phyloP scores from a whole-genome alignment of 2,113 vertebrate genomes.

The Lethenteron reissneri region DNA sequence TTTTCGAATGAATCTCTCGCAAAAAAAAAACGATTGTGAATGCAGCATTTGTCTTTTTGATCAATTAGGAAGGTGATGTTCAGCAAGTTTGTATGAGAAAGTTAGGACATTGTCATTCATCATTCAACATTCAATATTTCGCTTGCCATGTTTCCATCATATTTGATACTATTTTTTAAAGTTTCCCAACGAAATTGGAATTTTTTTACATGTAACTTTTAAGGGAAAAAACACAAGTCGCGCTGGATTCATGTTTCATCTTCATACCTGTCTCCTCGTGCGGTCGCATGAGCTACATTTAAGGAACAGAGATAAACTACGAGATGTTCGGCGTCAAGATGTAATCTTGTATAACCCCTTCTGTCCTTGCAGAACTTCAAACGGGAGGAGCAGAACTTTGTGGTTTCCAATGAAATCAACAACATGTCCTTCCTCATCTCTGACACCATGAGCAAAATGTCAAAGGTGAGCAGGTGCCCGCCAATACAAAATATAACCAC shows the following conservation, averaged over 20 bases:
- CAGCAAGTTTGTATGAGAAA: no score
- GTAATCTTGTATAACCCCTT: no score
- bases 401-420: slow-evolving; percentile 95
- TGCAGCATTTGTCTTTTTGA: no score
- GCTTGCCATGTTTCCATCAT: slow-evolving; percentile 4
- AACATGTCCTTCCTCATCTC: slow-evolving; percentile 95
- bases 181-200: slow-evolving; percentile 3
- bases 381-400: slow-evolving; percentile 88
- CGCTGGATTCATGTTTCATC: background rate
- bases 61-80: no score
- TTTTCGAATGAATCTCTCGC: no score
- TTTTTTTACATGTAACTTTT: background rate
- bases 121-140: background rate
- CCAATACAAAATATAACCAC: no score
- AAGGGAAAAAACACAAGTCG: background rate
- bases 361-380: slow-evolving; percentile 58
- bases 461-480: slow-evolving; percentile 36
- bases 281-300: slow-evolving; percentile 7
- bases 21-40: no score
- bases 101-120: no score
- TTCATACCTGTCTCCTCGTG: slow-evolving; percentile 6
- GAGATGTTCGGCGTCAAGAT: no score
- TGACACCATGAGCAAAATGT: slow-evolving; percentile 88
- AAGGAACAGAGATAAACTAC: no score
- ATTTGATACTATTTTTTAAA: background rate